Conservation (phyloP, 2,888 invertebrate genomes). For the Eledona agricola region DNA sequence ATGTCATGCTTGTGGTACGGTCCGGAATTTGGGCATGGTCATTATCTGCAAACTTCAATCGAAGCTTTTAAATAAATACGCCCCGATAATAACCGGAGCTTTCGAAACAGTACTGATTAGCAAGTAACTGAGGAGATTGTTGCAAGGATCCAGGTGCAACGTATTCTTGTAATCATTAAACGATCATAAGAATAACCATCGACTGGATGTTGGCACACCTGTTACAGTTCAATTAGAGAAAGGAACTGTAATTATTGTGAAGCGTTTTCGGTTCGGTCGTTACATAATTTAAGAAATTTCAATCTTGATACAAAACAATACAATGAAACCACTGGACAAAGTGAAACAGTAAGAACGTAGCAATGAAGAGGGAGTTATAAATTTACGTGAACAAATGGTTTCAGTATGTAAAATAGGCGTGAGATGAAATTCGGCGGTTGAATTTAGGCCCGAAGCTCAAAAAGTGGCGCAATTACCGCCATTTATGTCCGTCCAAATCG, state of each 20-base stretch:
- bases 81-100: background rate
- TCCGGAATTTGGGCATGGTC: slow-evolving; percentile 21
- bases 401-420: too few relatives aligned
- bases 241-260: background rate
- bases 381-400: too few relatives aligned
- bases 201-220: background rate
- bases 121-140: background rate
- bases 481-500: slow-evolving; percentile 6
- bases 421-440: too few relatives aligned
- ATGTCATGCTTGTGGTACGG: slow-evolving; percentile 26
- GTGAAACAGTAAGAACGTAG: too few relatives aligned
- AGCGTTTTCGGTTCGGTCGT: too few relatives aligned
- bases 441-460: background rate
- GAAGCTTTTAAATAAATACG: slow-evolving; percentile 6
- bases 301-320: too few relatives aligned
- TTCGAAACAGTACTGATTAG: background rate
- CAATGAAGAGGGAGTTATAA: too few relatives aligned
- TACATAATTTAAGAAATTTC: too few relatives aligned
- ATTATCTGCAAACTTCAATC: slow-evolving; percentile 5
- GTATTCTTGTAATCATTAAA: slow-evolving; percentile 1
- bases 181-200: background rate
- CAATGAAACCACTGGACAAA: too few relatives aligned
- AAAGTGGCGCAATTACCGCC: slow-evolving; percentile 6
- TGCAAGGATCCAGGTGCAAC: slow-evolving; percentile 1
- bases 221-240: slow-evolving; percentile 3